Base-by-base conservation (phyloP, 2,113 vertebrate species). In the Lampris incognitus region DNA sequence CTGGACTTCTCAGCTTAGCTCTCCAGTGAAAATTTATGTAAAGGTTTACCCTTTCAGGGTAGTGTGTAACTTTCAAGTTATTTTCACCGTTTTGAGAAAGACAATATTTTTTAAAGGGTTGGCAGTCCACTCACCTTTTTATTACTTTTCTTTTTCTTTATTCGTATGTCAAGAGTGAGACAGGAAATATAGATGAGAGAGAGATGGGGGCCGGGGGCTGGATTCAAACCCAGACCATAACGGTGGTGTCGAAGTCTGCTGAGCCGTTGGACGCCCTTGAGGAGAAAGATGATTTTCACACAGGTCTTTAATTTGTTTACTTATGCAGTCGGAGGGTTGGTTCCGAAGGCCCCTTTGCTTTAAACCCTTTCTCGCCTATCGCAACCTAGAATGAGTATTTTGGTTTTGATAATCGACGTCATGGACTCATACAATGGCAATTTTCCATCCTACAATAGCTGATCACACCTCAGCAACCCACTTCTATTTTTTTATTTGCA, bases 1-100 rank as follows among this genome's bases (percentile, higher is more conserved):
- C 75, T 36, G 7, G 65, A n/a, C 60, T 8, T 65, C 61, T 79
- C 69, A 0, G 65, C 11, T 57, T 66, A 73, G 67, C 66, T 76
- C 44, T 71, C 63, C 6, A 46, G 48, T 64, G 52, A 74, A 78
- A 83, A 78, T 73, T 72, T 48, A 72, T 57, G 36, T 64, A 54
- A 62, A 10, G 51, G 39, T 55, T 54, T 42, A 55, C 50, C 37
- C 65, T 13, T 67, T 37, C 9, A 38, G 63, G 55, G 44, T 44
- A 42, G 13, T 51, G 39, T 42, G 51, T 3, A 39, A 11, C 50
- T 6, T 24, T 24, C 3, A 41, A 68, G 66, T 68, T 68, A 49
- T 36, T n/a, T 68, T 41, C 39, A n/a, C 38, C 52, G 24, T 54
- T 54, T 41, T 6, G 39, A 55, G 66, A 24, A n/a, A 5, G 7